phyloP scores from a whole-genome alignment of 2,113 vertebrate species.

The Oplegnathus fasciatus region DNA sequence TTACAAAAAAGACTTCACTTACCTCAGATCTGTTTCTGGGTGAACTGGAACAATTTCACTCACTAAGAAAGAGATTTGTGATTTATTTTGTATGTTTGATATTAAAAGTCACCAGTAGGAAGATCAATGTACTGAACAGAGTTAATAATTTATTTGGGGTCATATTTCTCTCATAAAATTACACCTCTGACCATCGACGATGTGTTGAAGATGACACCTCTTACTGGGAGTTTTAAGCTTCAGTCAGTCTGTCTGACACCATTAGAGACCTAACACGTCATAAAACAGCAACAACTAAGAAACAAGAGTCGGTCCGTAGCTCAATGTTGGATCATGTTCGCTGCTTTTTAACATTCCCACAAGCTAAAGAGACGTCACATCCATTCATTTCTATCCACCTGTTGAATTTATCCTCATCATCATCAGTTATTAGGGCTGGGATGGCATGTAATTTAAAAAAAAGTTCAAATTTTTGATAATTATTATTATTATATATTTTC shows the following conservation, averaged over 20 bases:
- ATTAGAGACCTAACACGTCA: conserved; percentile 21
- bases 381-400: neutral
- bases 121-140: neutral
- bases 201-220: conserved; percentile 12
- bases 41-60: neutral
- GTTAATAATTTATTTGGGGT: neutral
- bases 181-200: neutral
- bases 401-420: neutral
- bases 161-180: neutral
- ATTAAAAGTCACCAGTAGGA: neutral
- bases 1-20: neutral
- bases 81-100: neutral
- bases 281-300: conserved; percentile 28
- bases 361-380: neutral
- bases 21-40: conserved; percentile 15
- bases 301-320: neutral
- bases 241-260: neutral
- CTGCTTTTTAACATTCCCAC: conserved; percentile 9
- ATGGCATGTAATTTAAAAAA: neutral
- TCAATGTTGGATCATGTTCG: neutral
- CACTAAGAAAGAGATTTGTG: neutral
- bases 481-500: too few species aligned
- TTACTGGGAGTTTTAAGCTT: neutral
- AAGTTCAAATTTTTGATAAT: too few species aligned
- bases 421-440: neutral